These are phyloP conservation scores for Drosophila santomea DNA, from an alignment of 1,140 invertebrate genomes.

Conservation along the genomic window DNA sequence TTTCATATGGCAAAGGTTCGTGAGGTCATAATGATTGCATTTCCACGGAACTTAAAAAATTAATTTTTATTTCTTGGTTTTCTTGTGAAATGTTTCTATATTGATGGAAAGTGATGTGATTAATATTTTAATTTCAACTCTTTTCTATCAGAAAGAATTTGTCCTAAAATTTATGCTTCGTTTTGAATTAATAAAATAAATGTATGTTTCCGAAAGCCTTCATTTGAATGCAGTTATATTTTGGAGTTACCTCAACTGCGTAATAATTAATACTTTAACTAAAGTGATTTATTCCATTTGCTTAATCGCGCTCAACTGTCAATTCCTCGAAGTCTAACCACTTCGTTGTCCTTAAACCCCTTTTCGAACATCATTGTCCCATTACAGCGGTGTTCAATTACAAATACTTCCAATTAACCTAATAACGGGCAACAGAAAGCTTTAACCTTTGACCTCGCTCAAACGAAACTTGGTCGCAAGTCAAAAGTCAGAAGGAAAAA, in stretches of 20 bases:
- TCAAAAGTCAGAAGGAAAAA: slow-evolving; percentile 7
- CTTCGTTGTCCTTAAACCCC: background rate
- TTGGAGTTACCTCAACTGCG: background rate
- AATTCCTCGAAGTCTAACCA: slow-evolving; percentile 2
- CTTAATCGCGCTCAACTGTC: background rate
- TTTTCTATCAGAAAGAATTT: too few species aligned
- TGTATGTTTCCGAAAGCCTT: too few species aligned
- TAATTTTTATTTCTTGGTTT: too few species aligned
- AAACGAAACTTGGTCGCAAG: slow-evolving; percentile 3
- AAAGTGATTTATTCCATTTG: background rate
- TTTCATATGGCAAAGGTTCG: too few species aligned
- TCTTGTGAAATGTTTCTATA: too few species aligned
- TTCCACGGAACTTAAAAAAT: background rate
- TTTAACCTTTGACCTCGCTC: slow-evolving; percentile 41
- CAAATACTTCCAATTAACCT: slow-evolving; percentile 28
- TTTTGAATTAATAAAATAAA: too few species aligned
- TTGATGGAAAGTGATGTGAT: too few species aligned
- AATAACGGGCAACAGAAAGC: slow-evolving; percentile 11
- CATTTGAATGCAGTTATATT: too few species aligned
- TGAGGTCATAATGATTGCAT: too few species aligned
- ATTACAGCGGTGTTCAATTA: slow-evolving; percentile 27
- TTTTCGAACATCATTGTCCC: background rate
- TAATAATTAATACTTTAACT: background rate
- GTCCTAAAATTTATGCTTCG: too few species aligned
- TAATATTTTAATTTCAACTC: too few species aligned